Evolutionary conservation across 2,113 vertebrate species (phyloP).

Genomic region (Rousettus leschenaultii): DNA sequence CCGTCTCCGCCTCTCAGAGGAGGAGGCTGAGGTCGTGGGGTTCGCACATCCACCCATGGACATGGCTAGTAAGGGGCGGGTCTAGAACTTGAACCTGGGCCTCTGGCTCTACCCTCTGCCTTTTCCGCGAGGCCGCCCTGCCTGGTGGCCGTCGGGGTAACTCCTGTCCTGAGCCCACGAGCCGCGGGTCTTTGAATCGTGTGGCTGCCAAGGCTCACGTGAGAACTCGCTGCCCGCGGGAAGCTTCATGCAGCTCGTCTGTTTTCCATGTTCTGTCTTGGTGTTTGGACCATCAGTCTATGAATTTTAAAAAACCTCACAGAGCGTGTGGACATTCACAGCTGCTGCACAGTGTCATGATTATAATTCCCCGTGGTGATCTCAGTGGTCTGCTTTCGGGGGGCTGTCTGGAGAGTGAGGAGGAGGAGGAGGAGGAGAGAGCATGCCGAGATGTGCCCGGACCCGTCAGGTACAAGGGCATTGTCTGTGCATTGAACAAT

Average conservation of each 20-base stretch:
- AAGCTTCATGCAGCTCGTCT: neutral
- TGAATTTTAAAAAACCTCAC: neutral
- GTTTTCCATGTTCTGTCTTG: neutral
- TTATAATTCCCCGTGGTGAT: neutral
- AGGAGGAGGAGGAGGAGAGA: too few species aligned
- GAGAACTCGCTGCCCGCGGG: neutral
- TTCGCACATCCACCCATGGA: neutral
- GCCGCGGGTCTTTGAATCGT: neutral
- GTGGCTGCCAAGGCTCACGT: neutral
- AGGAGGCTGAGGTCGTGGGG: neutral
- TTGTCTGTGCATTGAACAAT: neutral
- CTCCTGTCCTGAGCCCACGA: neutral
- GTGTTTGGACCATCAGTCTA: neutral
- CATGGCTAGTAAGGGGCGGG: too few species aligned
- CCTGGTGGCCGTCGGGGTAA: neutral
- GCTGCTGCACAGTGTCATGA: fast-evolving
- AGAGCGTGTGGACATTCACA: neutral
- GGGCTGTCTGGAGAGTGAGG: neutral
- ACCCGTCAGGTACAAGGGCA: neutral
- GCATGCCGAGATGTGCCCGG: neutral
- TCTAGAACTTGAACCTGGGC: neutral
- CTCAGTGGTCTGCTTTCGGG: neutral
- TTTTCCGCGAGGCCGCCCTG: neutral
- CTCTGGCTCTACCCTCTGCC: neutral
- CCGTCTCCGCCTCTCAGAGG: neutral